Evolutionary conservation across 2,797 vertebrate species (phyloP), one percentile per base, ranked within the genome.

Genomic region (Thamnophis elegans): DNA sequence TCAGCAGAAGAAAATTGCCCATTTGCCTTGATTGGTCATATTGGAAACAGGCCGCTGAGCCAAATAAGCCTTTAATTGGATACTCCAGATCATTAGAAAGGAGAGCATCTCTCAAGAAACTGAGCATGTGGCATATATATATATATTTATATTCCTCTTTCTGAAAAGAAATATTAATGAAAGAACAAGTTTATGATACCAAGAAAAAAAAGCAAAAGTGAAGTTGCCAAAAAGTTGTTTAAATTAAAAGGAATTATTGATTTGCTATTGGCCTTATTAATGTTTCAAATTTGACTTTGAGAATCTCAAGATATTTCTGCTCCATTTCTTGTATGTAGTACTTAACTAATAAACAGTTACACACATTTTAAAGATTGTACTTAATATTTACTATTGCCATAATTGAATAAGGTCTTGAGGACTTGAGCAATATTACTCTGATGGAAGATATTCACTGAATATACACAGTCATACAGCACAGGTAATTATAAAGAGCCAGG

Each of bases 331-430:
- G 85, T 88, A 78, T 58, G 65, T 88, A 65, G 90, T 93, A 60
- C 91, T 56, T 93, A 78, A 94, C 95, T 94, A 93, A 92, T 91
- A 96, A 95, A 92, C 93, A 93, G 92, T 92, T 85, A 87, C 89
- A 51, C 32, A 92, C 85, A 18, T 93, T 95, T 92, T 82, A 94
- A 93, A 89, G 87, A 93, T 93, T 92, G 0, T 54, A 93, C 85
- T 93, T 92, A 91, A 93, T 26, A 93, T 55, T 94, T 93, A 93
- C 90, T 94, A 91, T 94, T 94, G 87, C 92, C 95, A 85, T 89
- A 82, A 82, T 78, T 14, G 62, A 0, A 0, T 0, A 28, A 73
- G 22, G 26, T 94, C 42, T 89, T 96, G 95, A 91, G 95, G 95
- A 62, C 90, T 94, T 87, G 87, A 94, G 91, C 93, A 95, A 85